These are phyloP conservation scores for Seriola aureovittata DNA, from an alignment of 2,113 vertebrate species.

Conservation along the genomic window DNA sequence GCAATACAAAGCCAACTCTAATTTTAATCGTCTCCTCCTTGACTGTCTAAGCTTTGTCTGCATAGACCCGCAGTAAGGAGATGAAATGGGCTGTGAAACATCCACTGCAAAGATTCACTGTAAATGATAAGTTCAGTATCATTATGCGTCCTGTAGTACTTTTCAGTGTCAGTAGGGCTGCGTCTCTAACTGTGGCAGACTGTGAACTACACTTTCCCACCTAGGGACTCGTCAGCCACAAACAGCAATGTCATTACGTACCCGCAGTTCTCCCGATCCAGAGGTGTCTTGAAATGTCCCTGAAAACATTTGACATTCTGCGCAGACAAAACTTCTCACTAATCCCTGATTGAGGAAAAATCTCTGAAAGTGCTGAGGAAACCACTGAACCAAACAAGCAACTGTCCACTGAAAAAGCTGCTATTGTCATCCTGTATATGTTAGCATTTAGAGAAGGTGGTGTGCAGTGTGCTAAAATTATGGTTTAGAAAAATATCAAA, in stretches of 20 bases:
- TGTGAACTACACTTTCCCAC: neutral
- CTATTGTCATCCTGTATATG: neutral
- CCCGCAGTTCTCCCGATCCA: neutral
- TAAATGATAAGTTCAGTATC: slow-evolving; percentile 11
- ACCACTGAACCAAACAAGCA: neutral
- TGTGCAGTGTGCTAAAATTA: neutral
- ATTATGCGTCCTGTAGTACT: neutral
- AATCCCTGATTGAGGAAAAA: neutral
- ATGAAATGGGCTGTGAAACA: slow-evolving; percentile 33
- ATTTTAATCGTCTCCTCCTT: slow-evolving; percentile 47
- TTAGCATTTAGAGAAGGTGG: no score
- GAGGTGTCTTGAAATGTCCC: slow-evolving; percentile 9
- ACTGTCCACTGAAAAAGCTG: neutral
- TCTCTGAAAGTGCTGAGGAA: neutral
- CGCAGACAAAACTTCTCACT: neutral
- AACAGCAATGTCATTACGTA: neutral
- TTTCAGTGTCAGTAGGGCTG: neutral
- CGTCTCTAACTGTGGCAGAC: neutral
- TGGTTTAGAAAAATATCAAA: no score
- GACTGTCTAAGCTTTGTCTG: neutral
- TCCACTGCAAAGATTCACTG: slow-evolving; percentile 11
- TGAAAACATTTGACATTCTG: neutral
- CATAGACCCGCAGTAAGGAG: slow-evolving; percentile 1
- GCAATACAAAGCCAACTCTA: slow-evolving; percentile 32
- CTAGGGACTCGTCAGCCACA: slow-evolving; percentile 5